These are phyloP conservation scores for Hyperopisus bebe DNA, from an alignment of 2,113 vertebrate genomes.

Conservation along the genomic window DNA sequence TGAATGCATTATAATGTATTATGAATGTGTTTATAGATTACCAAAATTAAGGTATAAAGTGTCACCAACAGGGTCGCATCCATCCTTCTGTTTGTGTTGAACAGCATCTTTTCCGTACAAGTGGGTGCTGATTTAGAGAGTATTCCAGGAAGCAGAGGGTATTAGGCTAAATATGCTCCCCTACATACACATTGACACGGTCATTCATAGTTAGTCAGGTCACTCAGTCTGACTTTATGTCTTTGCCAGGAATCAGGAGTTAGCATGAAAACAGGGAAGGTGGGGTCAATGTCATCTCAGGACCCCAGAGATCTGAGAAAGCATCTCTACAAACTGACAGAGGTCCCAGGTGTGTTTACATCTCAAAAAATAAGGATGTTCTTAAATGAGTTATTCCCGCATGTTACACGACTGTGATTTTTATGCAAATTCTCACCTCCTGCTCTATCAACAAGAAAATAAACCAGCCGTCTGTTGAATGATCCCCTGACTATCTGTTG, in stretches of 20 bases:
- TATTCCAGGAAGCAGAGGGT: background rate
- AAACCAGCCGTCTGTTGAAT: background rate
- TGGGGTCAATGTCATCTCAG: background rate
- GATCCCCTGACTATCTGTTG: background rate
- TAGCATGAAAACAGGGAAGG: background rate
- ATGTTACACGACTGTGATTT: background rate
- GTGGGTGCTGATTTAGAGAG: background rate
- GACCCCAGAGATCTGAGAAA: background rate
- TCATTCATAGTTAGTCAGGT: background rate
- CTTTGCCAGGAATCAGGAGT: background rate
- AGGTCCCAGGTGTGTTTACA: background rate
- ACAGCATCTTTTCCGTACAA: background rate
- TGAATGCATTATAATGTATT: background rate
- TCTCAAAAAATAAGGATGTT: background rate
- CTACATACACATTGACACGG: background rate
- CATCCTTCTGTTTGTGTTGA: background rate
- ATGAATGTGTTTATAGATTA: background rate
- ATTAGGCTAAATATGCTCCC: background rate
- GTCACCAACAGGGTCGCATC: background rate
- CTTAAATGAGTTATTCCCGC: background rate
- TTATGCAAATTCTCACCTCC: background rate
- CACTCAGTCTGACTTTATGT: background rate
- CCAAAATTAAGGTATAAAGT: background rate
- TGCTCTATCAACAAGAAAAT: background rate
- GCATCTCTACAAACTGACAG: background rate